Conservation (phyloP, 2,888 invertebrate genomes). For the Nemapogon koenigi region DNA sequence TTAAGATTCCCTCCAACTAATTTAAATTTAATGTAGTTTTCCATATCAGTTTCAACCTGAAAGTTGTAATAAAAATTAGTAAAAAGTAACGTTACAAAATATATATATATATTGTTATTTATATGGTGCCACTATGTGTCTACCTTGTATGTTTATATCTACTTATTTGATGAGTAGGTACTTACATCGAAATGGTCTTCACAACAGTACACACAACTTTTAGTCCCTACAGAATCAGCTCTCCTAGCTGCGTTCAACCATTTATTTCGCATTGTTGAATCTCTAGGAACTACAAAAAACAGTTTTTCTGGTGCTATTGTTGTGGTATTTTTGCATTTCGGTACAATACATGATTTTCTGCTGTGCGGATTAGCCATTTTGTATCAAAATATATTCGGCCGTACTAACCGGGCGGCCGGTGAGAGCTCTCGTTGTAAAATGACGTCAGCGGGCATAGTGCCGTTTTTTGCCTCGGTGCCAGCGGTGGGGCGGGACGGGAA, state of each 20-base stretch:
- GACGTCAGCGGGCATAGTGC: no score
- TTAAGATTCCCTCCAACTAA: conserved; percentile 19
- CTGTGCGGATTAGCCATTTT: conserved; percentile 16
- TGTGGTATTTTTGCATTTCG: conserved; percentile 20
- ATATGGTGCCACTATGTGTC: no score
- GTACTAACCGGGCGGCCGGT: no score
- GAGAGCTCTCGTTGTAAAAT: no score
- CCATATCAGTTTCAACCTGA: conserved; percentile 20
- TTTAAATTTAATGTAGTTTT: conserved; percentile 19
- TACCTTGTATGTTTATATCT: no score
- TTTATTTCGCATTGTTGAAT: conserved; percentile 17
- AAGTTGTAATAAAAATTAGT: conserved; percentile 10
- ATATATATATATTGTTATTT: no score
- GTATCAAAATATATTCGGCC: no score
- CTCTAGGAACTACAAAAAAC: conserved; percentile 19
- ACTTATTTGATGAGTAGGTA: no score
- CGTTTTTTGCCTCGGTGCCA: no score
- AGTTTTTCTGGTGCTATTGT: conserved; percentile 19
- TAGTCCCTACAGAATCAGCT: conserved; percentile 16
- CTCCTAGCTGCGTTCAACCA: conserved; percentile 19
- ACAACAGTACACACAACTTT: conserved; percentile 17
- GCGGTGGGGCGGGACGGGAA: no score
- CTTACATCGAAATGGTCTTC: no score
- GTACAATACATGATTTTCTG: conserved; percentile 19
- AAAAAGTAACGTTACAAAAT: no score